A percentile compares a stretch with the other conserved stretches of the same genome.
Conservation (phyloP, 1,140 invertebrate genomes). For the honey bee (Apis mellifera) region DNA sequence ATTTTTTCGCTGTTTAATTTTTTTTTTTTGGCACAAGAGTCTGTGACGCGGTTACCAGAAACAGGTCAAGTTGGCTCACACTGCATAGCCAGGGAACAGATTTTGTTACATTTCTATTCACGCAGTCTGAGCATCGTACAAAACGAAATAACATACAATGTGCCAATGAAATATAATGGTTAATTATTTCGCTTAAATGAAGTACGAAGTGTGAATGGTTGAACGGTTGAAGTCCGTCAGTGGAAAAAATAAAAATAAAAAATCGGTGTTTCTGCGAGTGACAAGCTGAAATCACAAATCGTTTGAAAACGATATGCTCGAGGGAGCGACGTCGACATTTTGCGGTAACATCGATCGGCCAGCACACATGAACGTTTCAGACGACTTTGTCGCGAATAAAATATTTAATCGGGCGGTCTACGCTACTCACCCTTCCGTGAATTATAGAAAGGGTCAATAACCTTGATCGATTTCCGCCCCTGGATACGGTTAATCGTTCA, state of each 20-base stretch:
- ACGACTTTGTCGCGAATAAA: conserved; percentile 30
- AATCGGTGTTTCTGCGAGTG: not conserved
- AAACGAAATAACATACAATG: no score
- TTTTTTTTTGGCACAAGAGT: no score
- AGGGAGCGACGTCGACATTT: conserved; percentile 27
- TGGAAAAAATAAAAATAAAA: not conserved
- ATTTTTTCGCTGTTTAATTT: no score
- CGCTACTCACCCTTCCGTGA: not conserved
- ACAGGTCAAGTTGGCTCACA: no score
- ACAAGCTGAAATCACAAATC: conserved; percentile 10
- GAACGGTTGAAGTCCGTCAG: not conserved
- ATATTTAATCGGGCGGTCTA: conserved; percentile 31
- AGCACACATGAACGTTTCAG: conserved; percentile 16
- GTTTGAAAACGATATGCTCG: conserved; percentile 21
- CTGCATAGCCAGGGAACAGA: no score
- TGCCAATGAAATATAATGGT: not conserved
- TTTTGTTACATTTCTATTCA: no score
- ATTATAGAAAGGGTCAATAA: conserved; percentile 17
- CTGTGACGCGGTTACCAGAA: no score
- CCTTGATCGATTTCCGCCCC: conserved; percentile 23
- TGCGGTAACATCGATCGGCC: conserved; percentile 45
- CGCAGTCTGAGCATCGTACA: no score
- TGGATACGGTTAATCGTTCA: not conserved
- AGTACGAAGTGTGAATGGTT: no score
- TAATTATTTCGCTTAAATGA: not conserved